Base-by-base conservation (phyloP, 2,797 vertebrate genomes). In the Poecilia picta region DNA sequence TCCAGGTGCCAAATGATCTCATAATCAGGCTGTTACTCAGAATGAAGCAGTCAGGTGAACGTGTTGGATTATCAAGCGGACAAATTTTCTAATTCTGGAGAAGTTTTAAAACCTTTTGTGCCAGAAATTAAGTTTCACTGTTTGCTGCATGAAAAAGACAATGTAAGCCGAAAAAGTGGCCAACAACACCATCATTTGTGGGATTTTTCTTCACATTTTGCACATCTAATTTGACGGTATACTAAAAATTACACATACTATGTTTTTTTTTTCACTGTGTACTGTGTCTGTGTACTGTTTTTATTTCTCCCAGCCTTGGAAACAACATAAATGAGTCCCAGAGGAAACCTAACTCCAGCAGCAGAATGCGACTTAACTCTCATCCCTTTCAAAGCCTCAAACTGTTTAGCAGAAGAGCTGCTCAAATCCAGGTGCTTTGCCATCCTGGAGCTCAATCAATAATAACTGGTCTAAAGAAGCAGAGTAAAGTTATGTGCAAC, bases 11-110 rank as follows among this genome's bases (percentile, higher is more conserved):
- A 64, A 47, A 49, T 57, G 4, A 64, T 53, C 25, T 64, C 2
- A 74, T 71, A 72, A 71, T 80, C 70, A 16, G 59, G 72, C 73
- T 36, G 16, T 62, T 28, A 47, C 74, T 36, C 43, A 72, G 68
- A 43, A 64, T 16, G 8, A 88, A 68, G 68, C 39, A 28, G 74
- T 33, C 28, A 59, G 55, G 13, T 11, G 57, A 18, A 49, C 23
- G n/a, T 25, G 57, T 71, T 59, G n/a, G 15, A 73, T 45, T 28
- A 20, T 57, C n/a, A 16, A 53, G 15, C 33, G 8, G 13, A 16
- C 5, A 25, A 23, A 77, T 57, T 41, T n/a, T 16, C 13, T 13
- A 11, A 51, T 49, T 18, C n/a, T 68, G 49, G 1, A 28, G n/a
- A 43, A 49, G 33, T 25, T 49, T 75, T 16, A 39, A 75, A 66